Evolutionary conservation across 1,140 invertebrate genomes (phyloP).

Genomic region (Eciton burchellii): DNA sequence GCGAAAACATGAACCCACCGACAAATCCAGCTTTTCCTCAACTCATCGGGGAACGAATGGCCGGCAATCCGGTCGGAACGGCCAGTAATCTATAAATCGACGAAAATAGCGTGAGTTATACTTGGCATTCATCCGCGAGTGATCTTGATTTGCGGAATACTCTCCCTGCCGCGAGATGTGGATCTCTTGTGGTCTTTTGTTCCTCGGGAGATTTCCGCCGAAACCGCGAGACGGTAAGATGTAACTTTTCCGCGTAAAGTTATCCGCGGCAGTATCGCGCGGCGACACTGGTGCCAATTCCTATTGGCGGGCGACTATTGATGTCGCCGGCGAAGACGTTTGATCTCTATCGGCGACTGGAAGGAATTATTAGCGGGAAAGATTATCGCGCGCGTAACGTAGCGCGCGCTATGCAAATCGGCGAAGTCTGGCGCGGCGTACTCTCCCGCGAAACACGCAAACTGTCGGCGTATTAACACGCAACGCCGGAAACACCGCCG

Average conservation of each 20-base stretch:
- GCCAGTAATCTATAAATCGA: constrained; percentile 63
- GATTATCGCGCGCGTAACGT: neutral
- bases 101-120: constrained; percentile 65
- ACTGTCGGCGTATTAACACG: neutral
- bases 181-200: no score
- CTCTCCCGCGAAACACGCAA: neutral
- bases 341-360: no score
- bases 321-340: no score
- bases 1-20: constrained; percentile 4
- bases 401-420: neutral
- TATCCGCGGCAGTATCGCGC: no score
- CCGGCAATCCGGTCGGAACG: constrained; percentile 53
- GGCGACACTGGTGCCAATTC: no score
- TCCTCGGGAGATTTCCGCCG: no score
- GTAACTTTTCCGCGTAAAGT: no score
- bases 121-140: constrained; percentile 20
- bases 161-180: constrained; percentile 17
- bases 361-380: neutral
- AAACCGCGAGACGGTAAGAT: no score
- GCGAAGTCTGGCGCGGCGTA: neutral
- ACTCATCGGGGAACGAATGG: constrained; percentile 61
- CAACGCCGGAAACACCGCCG: neutral
- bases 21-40: constrained; percentile 53
- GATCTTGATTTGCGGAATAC: constrained; percentile 49
- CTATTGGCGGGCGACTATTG: no score